phyloP scores from a whole-genome alignment of 2,888 invertebrate species.

The Seira ritae region DNA sequence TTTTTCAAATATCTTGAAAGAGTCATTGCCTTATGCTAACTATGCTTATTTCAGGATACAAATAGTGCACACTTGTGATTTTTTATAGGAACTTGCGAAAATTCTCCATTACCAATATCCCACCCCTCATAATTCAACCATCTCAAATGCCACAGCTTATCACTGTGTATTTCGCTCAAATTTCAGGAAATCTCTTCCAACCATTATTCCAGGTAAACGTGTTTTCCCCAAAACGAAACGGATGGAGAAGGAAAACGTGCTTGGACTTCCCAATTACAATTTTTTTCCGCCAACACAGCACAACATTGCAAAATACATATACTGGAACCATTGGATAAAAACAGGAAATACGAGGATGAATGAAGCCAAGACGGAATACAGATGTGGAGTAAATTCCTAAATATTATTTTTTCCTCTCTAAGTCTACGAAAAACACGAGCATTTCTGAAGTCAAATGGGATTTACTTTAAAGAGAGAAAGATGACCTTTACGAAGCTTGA shows the following conservation, averaged over 20 bases:
- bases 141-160: too few species aligned
- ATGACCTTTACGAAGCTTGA: slow-evolving; percentile 51
- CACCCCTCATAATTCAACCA: too few species aligned
- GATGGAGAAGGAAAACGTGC: neutral
- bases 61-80: too few species aligned
- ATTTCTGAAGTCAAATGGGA: slow-evolving; percentile 47
- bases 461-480: slow-evolving; percentile 26
- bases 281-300: too few species aligned
- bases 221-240: neutral
- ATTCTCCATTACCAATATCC: too few species aligned
- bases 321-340: too few species aligned
- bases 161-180: neutral
- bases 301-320: too few species aligned
- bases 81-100: too few species aligned
- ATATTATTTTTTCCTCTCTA: neutral
- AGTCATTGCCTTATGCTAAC: too few species aligned
- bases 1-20: too few species aligned
- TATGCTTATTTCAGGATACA: too few species aligned
- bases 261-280: neutral
- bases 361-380: neutral
- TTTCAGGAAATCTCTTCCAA: neutral
- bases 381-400: neutral
- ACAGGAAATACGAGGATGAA: slow-evolving; percentile 6
- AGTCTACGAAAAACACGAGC: neutral
- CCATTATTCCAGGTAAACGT: slow-evolving; percentile 2